Base-by-base conservation (phyloP, 2,113 vertebrate genomes). In the Sigmodon hispidus region DNA sequence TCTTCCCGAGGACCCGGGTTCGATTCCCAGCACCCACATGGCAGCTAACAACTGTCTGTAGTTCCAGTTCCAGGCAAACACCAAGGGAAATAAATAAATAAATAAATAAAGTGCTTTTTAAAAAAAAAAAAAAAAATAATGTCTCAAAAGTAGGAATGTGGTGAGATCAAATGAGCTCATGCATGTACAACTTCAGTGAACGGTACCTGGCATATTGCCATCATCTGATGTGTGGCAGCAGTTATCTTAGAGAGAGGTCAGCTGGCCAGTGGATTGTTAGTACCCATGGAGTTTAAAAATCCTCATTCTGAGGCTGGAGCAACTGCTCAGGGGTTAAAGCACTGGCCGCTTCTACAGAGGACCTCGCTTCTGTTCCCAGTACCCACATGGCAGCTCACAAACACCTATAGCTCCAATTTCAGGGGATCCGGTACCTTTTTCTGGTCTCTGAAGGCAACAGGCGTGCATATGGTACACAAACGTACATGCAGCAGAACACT, bases 161-260 rank as follows among this genome's bases (percentile, higher is more conserved):
- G 45, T 94, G 40, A 70, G 57, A 90, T 89, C 79, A 93, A 95
- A 86, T 81, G 88, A 96, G 61, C 31, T 91, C 26, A 89, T 61
- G 72, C 67, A 69, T 48, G 43, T 83, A 43, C 40, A 61, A 40
- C n/a, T 45, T 76, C 31, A 48, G 22, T 76, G 5, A 16, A 8
- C 3, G 7, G 6, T 79, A 93, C 52, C 21, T 90, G 57, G 57
- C 11, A 61, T 79, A n/a, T 75, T 87, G n/a, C 91, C 57, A 73
- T 92, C 94, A 59, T 91, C 59, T 40, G 2, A 2, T 86, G 50
- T 93, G 45, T 88, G 34, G 36, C 16, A 83, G 48, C 67, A 93
- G 3, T 79, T 95, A 81, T 86, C 94, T 70, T 94, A 91, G 85
- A 93, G 59, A 89, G 55, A 43, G 31, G 40, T 94, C 57, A 79